phyloP scores from a whole-genome alignment of 2,888 invertebrate species.

The Phoenoteleia sp. region DNA sequence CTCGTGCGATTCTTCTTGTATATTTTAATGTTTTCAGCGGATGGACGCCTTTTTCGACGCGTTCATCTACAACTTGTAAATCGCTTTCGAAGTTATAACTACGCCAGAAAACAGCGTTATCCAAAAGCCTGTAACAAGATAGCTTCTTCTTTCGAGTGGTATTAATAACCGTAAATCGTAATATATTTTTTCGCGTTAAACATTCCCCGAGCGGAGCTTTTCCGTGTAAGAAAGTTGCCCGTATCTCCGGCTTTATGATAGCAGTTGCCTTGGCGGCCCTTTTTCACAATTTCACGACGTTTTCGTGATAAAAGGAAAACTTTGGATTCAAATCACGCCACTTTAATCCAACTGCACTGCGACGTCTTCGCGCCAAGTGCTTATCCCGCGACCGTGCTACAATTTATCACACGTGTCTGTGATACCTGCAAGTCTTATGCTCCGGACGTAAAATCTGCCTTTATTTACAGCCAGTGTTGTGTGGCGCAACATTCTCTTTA shows the following conservation, averaged over 20 bases:
- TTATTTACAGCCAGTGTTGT: conserved; percentile 70
- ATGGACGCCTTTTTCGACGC: no score
- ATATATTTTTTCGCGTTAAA: conserved; percentile 45
- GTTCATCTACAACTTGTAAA: no score
- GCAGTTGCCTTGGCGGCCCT: conserved; percentile 50
- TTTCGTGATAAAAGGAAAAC: conserved; percentile 71
- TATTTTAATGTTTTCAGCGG: no score
- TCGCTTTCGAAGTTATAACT: no score
- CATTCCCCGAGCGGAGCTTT: conserved; percentile 23
- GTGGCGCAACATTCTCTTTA: conserved; percentile 62
- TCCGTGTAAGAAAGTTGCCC: conserved; percentile 49
- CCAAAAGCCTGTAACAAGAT: background rate
- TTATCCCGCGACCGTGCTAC: conserved; percentile 70
- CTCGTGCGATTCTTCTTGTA: no score
- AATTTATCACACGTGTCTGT: conserved; percentile 72
- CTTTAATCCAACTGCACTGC: conserved; percentile 74
- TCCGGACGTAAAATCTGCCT: conserved; percentile 69
- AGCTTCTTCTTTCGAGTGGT: conserved; percentile 18
- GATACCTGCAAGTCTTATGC: conserved; percentile 70
- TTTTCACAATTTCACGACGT: conserved; percentile 70
- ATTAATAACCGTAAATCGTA: conserved; percentile 60
- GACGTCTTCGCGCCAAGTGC: conserved; percentile 74
- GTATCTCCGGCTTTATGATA: conserved; percentile 66
- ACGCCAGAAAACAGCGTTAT: no score
- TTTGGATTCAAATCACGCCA: conserved; percentile 73